These are phyloP conservation scores for Ambastaia sidthimunki DNA, from an alignment of 2,797 vertebrate genomes.

Conservation along the genomic window DNA sequence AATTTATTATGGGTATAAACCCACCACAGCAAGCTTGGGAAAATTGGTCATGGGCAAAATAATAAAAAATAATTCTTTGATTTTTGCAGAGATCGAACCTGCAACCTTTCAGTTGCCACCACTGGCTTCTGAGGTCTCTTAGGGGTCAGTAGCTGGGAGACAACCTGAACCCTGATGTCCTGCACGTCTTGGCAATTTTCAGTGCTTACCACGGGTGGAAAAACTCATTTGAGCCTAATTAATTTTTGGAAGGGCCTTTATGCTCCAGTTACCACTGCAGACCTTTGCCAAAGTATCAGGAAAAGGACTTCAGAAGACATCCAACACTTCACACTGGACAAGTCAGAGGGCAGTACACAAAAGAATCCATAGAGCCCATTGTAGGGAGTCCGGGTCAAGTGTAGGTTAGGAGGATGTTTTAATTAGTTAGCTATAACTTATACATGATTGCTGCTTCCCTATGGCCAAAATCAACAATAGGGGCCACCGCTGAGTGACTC, in stretches of 20 bases:
- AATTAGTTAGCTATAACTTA: slow-evolving; percentile 91
- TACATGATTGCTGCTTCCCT: slow-evolving; percentile 80
- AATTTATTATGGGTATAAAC: too few relatives aligned
- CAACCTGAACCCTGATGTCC: slow-evolving; percentile 69
- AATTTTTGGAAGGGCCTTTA: slow-evolving; percentile 71
- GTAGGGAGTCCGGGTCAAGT: slow-evolving; percentile 81
- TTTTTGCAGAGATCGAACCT: neutral
- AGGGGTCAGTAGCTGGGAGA: slow-evolving; percentile 44
- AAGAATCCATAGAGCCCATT: slow-evolving; percentile 78
- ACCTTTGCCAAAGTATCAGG: slow-evolving; percentile 69
- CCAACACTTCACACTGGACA: slow-evolving; percentile 87
- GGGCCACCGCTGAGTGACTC: slow-evolving; percentile 45
- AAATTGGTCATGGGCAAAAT: neutral
- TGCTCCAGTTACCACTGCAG: slow-evolving; percentile 85
- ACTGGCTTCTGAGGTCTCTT: slow-evolving; percentile 32
- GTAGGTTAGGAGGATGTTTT: slow-evolving; percentile 82
- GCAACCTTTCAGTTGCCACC: neutral
- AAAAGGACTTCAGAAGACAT: slow-evolving; percentile 74
- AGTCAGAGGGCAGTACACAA: slow-evolving; percentile 80
- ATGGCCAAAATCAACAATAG: slow-evolving; percentile 62
- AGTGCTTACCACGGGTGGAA: slow-evolving; percentile 82
- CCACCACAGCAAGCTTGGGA: too few relatives aligned
- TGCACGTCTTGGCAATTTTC: slow-evolving; percentile 70
- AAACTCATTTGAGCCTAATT: slow-evolving; percentile 92
- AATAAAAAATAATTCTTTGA: neutral